Evolutionary conservation across 2,888 invertebrate genomes (phyloP).

Genomic region (Idaea dimidiata): DNA sequence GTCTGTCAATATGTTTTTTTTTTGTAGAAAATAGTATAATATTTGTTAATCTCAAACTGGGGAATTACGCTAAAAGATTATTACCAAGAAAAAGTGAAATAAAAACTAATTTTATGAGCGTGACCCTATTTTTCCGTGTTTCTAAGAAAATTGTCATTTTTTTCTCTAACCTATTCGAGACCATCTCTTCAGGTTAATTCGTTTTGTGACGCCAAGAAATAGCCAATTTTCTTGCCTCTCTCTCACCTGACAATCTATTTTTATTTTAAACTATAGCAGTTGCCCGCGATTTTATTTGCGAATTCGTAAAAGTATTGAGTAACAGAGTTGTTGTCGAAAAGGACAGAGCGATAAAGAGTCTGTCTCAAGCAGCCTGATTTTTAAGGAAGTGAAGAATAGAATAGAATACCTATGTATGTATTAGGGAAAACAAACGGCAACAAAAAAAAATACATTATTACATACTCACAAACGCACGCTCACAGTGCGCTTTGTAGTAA

Average conservation of each 20-base stretch:
- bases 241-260: conserved; percentile 30
- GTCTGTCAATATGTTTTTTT: not conserved
- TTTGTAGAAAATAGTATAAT: not conserved
- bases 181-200: conserved; percentile 25
- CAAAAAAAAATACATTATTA: no score
- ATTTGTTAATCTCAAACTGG: not conserved
- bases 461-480: no score
- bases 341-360: no score
- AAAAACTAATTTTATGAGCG: conserved; percentile 1
- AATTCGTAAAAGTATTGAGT: no score
- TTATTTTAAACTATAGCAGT: conserved; percentile 10
- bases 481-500: no score
- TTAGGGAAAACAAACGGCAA: no score
- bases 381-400: no score
- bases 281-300: not conserved
- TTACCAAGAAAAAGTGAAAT: conserved; percentile 1
- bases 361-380: no score
- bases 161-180: conserved; percentile 17
- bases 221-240: conserved; percentile 36
- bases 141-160: conserved; percentile 3
- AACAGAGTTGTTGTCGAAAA: no score
- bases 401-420: no score
- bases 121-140: conserved; percentile 1
- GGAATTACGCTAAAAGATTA: not conserved
- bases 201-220: conserved; percentile 32